Evolutionary conservation across 2,888 invertebrate genomes (phyloP), one percentile per base, ranked within the genome.

Genomic region (Clivina fossor): DNA sequence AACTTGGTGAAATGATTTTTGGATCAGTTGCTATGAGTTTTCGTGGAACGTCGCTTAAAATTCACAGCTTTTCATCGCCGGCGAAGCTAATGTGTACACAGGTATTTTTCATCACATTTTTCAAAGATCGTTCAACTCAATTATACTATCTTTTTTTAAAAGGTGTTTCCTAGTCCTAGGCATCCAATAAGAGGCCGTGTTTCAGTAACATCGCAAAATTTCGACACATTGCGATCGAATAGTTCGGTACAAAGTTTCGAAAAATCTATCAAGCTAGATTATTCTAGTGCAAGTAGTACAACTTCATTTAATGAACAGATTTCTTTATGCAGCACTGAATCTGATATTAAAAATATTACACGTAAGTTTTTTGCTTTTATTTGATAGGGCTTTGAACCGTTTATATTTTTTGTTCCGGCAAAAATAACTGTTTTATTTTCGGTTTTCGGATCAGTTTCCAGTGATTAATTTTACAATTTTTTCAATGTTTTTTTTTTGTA

Each of bases 1-100:
- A 84, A 60, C 78, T 93, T 69, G 89, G 91, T 63, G 94, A 94
- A 79, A 91, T 94, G 90, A 86, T 93, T 65, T 94, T 94, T 72
- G 94, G 94, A 4, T 86, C 92, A 1, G 87, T 91, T 46, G 90
- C 92, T 1, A 88, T 94, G 88, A 88, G 90, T 62, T 92, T 85
- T 74, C 84, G 86, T 68, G 92, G 90, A 50, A 84, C 90, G 28
- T 86, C 90, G n/a, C 80, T 92, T 61, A 94, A 94, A 79, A 89
- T 90, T 57, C 88, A 88, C 69, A 79, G 81, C 58, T 78, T 86
- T 69, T 63, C 64, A 13, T 62, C 64, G 8, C 72, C 72, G 3
- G 56, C 63, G 9, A 65, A 69, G 18, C 59, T 74, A 11, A 70
- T 74, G 66, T 71, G 71, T 53, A 71, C 81, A 22, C 80, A 81